A percentile compares a stretch with the other conserved stretches of the same genome.
phyloP scores from a whole-genome alignment of 2,113 vertebrate genomes.

The Ptyas mucosa region DNA sequence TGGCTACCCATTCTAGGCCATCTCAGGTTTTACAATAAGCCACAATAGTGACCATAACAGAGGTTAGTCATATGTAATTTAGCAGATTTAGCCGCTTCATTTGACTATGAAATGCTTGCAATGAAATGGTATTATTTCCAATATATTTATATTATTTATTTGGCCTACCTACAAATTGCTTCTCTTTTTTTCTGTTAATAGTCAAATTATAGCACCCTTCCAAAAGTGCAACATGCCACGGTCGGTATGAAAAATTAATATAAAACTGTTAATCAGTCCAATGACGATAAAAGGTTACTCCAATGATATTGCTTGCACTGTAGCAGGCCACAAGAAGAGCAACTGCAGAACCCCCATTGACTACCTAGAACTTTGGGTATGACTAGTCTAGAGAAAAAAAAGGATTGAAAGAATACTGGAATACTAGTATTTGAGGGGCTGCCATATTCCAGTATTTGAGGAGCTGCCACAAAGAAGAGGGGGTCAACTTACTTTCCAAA shows the following conservation, averaged over 20 bases:
- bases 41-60: not conserved
- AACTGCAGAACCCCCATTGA: not conserved
- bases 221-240: not conserved
- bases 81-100: not conserved
- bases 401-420: not conserved
- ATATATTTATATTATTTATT: not conserved
- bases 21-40: not conserved
- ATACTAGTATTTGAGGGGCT: too few relatives aligned
- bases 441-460: not conserved
- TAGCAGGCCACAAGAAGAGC: not conserved
- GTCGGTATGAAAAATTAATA: not conserved
- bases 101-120: not conserved
- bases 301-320: not conserved
- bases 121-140: not conserved
- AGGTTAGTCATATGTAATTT: not conserved
- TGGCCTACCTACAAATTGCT: not conserved
- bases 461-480: not conserved
- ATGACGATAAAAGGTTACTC: not conserved
- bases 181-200: not conserved
- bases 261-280: not conserved
- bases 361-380: not conserved
- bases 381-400: not conserved
- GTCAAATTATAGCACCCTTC: not conserved
- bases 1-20: not conserved
- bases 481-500: not conserved